Evolutionary conservation across 2,113 vertebrate species (phyloP).

Genomic region (Electrona antarctica): DNA sequence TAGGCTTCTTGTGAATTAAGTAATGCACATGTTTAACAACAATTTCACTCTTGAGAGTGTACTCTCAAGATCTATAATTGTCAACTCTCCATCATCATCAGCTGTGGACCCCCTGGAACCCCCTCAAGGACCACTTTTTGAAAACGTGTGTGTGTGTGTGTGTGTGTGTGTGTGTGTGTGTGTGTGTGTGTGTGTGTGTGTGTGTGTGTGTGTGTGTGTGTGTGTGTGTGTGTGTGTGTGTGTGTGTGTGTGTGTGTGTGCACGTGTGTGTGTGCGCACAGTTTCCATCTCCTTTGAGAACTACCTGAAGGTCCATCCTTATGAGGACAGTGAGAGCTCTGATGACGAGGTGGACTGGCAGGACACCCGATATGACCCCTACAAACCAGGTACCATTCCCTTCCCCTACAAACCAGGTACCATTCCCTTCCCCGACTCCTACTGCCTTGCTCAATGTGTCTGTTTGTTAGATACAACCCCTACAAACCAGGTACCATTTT

Average conservation of each 20-base stretch:
- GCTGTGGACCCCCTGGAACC: not conserved
- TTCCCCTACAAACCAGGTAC: constrained; percentile 89
- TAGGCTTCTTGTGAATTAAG: too few relatives aligned
- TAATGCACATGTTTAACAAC: too few relatives aligned
- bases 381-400: constrained; percentile 83
- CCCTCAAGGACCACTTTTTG: not conserved
- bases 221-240: not conserved
- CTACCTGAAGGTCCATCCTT: constrained; percentile 94
- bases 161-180: constrained; percentile 5
- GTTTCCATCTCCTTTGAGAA: constrained; percentile 99
- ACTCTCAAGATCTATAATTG: too few relatives aligned
- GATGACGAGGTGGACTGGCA: constrained; percentile 99
- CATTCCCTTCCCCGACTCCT: not conserved
- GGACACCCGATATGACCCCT: constrained; percentile 93
- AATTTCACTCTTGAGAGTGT: too few relatives aligned
- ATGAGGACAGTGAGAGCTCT: constrained; percentile 93
- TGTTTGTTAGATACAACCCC: too few relatives aligned
- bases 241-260: constrained; percentile 36
- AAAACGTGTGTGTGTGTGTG: not conserved
- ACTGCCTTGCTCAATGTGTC: not conserved
- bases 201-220: not conserved
- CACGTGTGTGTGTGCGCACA: constrained; percentile 64
- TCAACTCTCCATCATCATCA: too few relatives aligned
- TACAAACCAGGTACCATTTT: too few relatives aligned
- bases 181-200: constrained; percentile 38